Percentiles rank a stretch among this genome's conserved stretches.
phyloP scores from a whole-genome alignment of 2,113 vertebrate genomes.

The Lathamus discolor region DNA sequence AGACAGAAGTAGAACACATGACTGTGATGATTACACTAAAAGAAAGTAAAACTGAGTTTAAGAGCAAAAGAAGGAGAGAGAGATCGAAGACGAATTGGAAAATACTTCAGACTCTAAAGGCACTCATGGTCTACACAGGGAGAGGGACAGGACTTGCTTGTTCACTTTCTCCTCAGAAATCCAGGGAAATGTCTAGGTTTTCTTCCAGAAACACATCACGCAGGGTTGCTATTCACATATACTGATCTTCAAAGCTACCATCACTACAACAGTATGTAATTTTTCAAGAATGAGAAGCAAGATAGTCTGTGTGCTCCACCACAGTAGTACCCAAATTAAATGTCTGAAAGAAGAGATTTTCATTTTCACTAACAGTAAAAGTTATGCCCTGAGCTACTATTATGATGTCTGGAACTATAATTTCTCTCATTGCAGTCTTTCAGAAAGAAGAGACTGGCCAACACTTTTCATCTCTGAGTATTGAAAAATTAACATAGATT shows the following conservation, averaged over 20 bases:
- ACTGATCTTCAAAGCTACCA: background rate
- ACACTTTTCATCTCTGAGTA: background rate
- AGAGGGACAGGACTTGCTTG: background rate
- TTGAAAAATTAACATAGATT: background rate
- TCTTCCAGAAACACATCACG: background rate
- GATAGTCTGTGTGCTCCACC: background rate
- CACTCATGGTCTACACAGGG: too few species aligned
- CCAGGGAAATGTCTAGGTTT: rapidly evolving
- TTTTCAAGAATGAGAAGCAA: background rate
- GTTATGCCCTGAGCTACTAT: background rate
- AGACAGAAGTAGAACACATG: background rate
- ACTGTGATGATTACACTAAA: background rate
- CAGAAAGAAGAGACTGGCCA: background rate
- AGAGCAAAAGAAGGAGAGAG: background rate
- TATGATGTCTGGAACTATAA: background rate
- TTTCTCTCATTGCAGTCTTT: background rate
- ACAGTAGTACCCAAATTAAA: background rate
- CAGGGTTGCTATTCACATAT: background rate
- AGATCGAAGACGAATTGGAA: background rate
- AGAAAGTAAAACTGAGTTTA: background rate
- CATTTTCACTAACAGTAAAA: background rate
- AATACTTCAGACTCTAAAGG: background rate
- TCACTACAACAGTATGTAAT: background rate
- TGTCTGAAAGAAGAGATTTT: background rate
- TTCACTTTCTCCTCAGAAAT: background rate